These are phyloP conservation scores for Vombatus ursinus DNA, from an alignment of 2,113 vertebrate species.

Conservation along the genomic window DNA sequence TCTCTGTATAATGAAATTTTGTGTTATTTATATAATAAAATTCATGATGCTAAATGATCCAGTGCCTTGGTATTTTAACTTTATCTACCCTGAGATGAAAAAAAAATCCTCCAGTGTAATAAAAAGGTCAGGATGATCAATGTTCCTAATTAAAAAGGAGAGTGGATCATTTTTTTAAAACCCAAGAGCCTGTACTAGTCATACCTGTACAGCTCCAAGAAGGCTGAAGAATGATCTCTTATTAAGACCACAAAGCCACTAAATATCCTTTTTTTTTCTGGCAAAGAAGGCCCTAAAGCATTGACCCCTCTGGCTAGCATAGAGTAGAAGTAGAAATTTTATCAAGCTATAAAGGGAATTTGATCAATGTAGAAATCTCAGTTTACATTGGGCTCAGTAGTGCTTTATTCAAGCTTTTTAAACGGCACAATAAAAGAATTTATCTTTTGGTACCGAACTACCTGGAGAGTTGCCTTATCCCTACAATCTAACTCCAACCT, in stretches of 20 bases:
- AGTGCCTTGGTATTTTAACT: not conserved
- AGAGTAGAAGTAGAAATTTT: not conserved
- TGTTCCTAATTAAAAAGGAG: not conserved
- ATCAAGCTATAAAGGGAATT: not conserved
- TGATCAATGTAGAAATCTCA: not conserved
- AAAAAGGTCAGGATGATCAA: not conserved
- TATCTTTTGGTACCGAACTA: not conserved
- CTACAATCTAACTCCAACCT: not conserved
- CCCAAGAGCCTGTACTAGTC: not conserved
- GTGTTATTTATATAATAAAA: not conserved
- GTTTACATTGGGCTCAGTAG: not conserved
- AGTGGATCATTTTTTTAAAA: not conserved
- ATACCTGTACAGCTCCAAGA: not conserved
- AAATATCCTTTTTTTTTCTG: not conserved
- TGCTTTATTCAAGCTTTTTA: not conserved
- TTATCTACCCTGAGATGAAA: conserved; percentile 19
- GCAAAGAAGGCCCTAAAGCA: not conserved
- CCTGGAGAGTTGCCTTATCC: not conserved
- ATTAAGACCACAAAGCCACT: not conserved
- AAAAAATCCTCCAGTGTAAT: not conserved
- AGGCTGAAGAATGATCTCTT: not conserved
- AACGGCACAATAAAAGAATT: not conserved
- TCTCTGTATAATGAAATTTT: not conserved
- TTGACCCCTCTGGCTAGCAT: not conserved
- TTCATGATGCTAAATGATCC: not conserved